Evolutionary conservation across 2,888 invertebrate species (phyloP), one percentile per base, ranked within the genome.

Genomic region (Frankliniella intonsa): DNA sequence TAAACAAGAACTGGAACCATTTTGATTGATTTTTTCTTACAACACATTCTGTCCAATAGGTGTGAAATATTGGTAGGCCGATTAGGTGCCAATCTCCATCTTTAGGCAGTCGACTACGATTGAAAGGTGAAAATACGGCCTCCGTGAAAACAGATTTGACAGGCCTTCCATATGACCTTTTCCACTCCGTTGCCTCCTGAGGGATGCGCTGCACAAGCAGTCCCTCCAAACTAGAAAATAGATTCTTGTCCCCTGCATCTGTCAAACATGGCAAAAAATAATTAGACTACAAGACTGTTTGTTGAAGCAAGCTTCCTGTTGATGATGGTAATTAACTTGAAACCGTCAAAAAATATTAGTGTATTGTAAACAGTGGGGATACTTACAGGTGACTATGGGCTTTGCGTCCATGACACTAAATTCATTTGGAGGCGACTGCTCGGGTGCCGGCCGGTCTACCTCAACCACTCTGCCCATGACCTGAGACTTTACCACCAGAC

Each of bases 11-110:
- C n/a, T 81, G 10, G 49, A 22, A 62, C 51, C 7, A 81, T 17
- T 50, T 69, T 17, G 3, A 84, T 79, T 22, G 27, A 17, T 50
- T 19, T n/a, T 65, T 22, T n/a, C 92, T 90, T 90, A 97, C 97
- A 87, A 92, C 92, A 91, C 97, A 97, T 87, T 98, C 97, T 38
- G 95, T 97, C 94, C 97, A 97, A 88, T 94, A 98, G 83, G 96
- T 94, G 88, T 98, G 97, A 87, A 98, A 93, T 87, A 98, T 93
- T 17, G 97, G 96, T 86, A 95, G 94, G 85, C 95, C 94, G 83
- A 97, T 90, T 80, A 98, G 91, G 86, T 94, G 94, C 88, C 94
- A 93, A 87, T 93, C 92, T 82, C 91, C 92, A 81, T 93, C 93
- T 83, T 92, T 91, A 80, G 94, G 94, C 82, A 96, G 88, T 83